Conservation (phyloP, 2,888 invertebrate species). For the Uropetala carovei region DNA sequence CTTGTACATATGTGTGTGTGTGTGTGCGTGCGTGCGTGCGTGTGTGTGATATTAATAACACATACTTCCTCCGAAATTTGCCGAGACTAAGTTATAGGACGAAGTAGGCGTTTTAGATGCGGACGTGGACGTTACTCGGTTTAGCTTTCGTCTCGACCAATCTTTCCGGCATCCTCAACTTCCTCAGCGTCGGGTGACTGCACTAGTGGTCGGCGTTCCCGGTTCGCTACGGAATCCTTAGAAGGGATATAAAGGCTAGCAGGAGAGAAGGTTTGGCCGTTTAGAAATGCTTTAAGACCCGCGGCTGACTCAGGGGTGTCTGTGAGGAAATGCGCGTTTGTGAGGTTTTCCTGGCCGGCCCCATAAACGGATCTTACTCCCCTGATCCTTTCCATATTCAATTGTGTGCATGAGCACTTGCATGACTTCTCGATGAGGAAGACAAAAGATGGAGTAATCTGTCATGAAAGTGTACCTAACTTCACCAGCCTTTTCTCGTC, state of each 20-base stretch:
- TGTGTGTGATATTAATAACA: no score
- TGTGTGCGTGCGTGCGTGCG: no score
- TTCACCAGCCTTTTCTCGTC: neutral
- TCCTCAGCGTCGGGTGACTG: no score
- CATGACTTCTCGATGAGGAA: conserved; percentile 38
- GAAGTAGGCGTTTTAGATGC: no score
- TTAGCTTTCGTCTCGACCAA: no score
- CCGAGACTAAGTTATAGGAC: no score
- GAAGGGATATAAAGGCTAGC: neutral
- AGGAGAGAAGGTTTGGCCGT: neutral
- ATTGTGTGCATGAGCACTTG: conserved; percentile 14
- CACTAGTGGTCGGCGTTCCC: no score
- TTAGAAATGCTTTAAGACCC: neutral
- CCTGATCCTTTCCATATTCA: conserved; percentile 55
- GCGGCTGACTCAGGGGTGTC: conserved; percentile 42
- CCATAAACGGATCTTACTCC: conserved; percentile 44
- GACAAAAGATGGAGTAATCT: neutral
- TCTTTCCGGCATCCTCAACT: no score
- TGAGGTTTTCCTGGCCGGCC: conserved; percentile 39
- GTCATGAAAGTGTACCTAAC: conserved; percentile 1
- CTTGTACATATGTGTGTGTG: no score
- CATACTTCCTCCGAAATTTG: no score
- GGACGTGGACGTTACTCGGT: no score
- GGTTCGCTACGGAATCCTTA: neutral
- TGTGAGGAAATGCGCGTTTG: conserved; percentile 28